phyloP scores from a whole-genome alignment of 2,888 invertebrate genomes.

The Drosophila colorata region DNA sequence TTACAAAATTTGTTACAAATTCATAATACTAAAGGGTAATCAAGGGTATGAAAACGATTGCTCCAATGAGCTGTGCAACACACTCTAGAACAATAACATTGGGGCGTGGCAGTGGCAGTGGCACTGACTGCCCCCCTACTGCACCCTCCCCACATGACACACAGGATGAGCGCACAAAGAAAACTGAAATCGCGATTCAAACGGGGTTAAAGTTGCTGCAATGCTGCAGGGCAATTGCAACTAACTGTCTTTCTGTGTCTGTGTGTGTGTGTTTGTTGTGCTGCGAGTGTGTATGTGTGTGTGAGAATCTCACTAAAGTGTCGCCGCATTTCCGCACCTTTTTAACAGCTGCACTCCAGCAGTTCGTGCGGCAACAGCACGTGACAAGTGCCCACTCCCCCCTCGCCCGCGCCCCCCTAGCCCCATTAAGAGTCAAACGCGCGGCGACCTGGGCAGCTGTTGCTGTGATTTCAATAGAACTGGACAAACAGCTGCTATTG shows the following conservation, averaged over 20 bases:
- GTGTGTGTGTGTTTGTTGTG: conserved; percentile 10
- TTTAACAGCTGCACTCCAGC: conserved; percentile 36
- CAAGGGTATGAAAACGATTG: conserved; percentile 18
- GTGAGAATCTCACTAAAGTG: conserved; percentile 37
- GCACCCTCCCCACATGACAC: background rate
- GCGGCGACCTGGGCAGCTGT: conserved; percentile 36
- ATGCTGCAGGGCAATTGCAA: conserved; percentile 52
- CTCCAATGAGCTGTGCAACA: conserved; percentile 48
- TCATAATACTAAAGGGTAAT: background rate
- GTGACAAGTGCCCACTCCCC: conserved; percentile 40
- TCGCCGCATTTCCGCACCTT: conserved; percentile 61
- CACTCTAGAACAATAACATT: conserved; percentile 51
- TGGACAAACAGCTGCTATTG: conserved; percentile 4
- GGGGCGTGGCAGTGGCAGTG: conserved; percentile 50
- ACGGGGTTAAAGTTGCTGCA: conserved; percentile 63
- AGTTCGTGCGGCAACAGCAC: conserved; percentile 41
- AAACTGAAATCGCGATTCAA: conserved; percentile 40
- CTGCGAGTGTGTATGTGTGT: conserved; percentile 5
- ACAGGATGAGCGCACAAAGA: conserved; percentile 4
- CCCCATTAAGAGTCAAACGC: background rate
- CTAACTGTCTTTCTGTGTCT: background rate
- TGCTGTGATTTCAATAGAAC: conserved; percentile 51
- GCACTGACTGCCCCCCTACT: conserved; percentile 8
- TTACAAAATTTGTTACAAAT: background rate
- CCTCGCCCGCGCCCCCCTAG: background rate